Percentiles rank a stretch among this genome's conserved stretches.
These are phyloP conservation scores for Lineus longissimus DNA, from an alignment of 1,140 invertebrate genomes.

Conservation along the genomic window DNA sequence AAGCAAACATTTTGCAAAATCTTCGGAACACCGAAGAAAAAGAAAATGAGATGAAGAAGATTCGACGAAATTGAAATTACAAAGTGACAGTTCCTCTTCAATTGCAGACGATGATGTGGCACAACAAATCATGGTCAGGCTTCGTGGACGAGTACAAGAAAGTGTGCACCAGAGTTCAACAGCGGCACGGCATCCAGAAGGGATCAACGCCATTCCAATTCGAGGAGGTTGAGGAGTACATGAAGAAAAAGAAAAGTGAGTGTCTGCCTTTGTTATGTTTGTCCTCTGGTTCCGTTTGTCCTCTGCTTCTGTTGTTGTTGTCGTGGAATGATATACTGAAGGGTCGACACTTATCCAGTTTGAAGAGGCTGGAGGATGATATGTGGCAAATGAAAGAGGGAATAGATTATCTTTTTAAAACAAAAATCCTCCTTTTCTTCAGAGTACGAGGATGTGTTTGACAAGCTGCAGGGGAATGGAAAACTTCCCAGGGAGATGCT, in stretches of 20 bases:
- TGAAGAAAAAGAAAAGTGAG: conserved; percentile 34
- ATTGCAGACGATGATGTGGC: conserved; percentile 24
- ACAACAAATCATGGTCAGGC: conserved; percentile 28
- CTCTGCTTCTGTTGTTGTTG: too few species aligned
- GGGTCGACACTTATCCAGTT: too few species aligned
- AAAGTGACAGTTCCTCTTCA: conserved; percentile 6
- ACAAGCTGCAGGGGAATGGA: conserved; percentile 18
- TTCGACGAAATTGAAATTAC: too few species aligned
- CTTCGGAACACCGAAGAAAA: too few species aligned
- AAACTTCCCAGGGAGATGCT: conserved; percentile 28
- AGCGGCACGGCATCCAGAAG: conserved; percentile 24
- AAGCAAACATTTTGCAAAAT: too few species aligned
- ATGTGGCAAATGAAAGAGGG: too few species aligned
- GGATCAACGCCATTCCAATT: conserved; percentile 22
- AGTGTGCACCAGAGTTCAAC: conserved; percentile 26
- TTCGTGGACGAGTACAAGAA: conserved; percentile 32
- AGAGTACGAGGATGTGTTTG: conserved; percentile 33
- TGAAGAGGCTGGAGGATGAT: too few species aligned
- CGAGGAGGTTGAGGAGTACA: conserved; percentile 26
- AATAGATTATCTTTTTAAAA: too few species aligned
- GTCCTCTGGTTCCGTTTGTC: not conserved
- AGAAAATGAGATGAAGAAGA: too few species aligned
- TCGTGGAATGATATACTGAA: too few species aligned
- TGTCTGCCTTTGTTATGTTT: not conserved
- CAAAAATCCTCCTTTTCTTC: conserved; percentile 10